These are phyloP conservation scores for Botia almorhae DNA, from an alignment of 2,797 vertebrate genomes.

Conservation along the genomic window DNA sequence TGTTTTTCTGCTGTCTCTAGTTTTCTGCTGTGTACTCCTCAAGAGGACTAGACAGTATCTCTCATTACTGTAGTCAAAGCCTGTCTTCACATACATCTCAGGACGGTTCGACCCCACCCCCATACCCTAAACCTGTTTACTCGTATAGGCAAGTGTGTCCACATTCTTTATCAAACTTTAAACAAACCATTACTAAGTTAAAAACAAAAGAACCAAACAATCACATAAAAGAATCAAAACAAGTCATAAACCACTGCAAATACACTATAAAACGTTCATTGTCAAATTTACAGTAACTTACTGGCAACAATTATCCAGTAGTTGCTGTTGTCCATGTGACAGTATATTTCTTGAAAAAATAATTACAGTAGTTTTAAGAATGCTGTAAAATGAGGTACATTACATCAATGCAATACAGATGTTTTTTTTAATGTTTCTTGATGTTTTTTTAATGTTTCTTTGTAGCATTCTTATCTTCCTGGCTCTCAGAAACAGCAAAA, in stretches of 20 bases:
- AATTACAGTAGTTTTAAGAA: no score
- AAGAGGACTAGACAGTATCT: constrained; percentile 61
- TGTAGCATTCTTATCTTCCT: constrained; percentile 97
- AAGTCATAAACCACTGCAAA: background rate
- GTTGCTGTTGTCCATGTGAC: no score
- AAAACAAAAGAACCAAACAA: background rate
- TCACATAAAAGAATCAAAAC: constrained; percentile 19
- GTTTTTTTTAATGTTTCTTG: no score
- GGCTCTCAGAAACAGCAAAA: constrained; percentile 96
- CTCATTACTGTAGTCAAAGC: constrained; percentile 84
- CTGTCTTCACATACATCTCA: constrained; percentile 78
- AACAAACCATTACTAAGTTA: constrained; percentile 5
- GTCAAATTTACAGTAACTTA: no score
- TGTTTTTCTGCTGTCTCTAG: constrained; percentile 69
- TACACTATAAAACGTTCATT: no score
- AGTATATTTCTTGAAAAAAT: background rate
- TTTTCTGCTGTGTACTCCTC: constrained; percentile 77
- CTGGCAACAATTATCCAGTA: no score
- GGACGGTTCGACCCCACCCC: constrained; percentile 76
- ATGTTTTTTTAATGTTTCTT: constrained; percentile 15
- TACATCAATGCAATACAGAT: background rate
- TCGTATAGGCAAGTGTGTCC: constrained; percentile 89
- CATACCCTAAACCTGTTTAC: constrained; percentile 96
- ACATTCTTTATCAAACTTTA: background rate
- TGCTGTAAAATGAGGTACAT: no score